Conservation (phyloP, 2,113 vertebrate genomes). For the Caranx melampygus region DNA sequence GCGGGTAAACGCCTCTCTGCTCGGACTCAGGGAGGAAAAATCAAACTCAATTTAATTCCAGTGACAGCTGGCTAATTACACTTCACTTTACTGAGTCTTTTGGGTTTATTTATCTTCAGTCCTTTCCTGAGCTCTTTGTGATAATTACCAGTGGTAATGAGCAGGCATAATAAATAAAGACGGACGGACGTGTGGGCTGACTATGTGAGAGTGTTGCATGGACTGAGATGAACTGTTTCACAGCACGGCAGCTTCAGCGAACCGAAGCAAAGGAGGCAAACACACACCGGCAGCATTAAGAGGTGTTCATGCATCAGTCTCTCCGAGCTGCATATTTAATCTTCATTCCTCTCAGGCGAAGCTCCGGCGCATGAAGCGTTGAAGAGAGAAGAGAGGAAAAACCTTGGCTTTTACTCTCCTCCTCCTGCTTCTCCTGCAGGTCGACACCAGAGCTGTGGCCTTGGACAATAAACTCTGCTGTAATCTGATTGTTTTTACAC, state of each 20-base stretch:
- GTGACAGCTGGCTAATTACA: too few relatives aligned
- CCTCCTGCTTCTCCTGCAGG: too few relatives aligned
- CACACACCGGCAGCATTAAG: neutral
- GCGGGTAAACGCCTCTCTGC: neutral
- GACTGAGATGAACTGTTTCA: neutral
- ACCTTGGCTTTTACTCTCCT: too few relatives aligned
- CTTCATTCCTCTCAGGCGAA: neutral
- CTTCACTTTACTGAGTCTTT: neutral
- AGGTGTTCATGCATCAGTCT: neutral
- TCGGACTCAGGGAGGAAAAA: neutral
- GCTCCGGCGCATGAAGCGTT: neutral
- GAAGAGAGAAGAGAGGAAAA: too few relatives aligned
- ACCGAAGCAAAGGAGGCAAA: neutral
- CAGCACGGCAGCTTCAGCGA: neutral
- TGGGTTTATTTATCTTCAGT: neutral
- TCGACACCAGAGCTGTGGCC: too few relatives aligned
- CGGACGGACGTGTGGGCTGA: too few relatives aligned
- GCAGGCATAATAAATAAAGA: neutral
- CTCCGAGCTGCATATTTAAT: neutral
- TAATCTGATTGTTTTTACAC: neutral
- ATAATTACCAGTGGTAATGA: neutral
- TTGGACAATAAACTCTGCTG: too few relatives aligned
- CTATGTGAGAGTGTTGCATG: too few relatives aligned
- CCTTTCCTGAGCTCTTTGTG: too few relatives aligned
- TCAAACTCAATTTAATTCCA: neutral